Base-by-base conservation (phyloP, 2,888 invertebrate genomes). In the Macaria liturata region DNA sequence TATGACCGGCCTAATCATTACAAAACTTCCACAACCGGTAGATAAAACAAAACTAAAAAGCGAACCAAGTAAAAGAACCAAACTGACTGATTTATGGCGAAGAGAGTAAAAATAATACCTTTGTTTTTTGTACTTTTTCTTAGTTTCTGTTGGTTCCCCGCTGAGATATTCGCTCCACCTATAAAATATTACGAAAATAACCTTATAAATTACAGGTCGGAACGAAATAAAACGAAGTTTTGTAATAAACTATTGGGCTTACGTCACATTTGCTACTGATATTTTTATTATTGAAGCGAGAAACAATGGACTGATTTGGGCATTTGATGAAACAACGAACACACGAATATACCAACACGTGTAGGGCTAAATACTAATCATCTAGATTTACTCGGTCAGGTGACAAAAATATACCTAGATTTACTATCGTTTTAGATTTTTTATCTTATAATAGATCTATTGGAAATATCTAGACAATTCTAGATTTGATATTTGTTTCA, bases 131-230 rank as follows among this genome's bases (percentile, higher is more conserved):
- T 42, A 42, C 61, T 66, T 66, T 64, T 60, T 42, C n/a, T 8
- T 42, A 42, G 42, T 42, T 42, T 42, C 8, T 49, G 59, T 50
- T 32, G 48, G 46, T 30, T 53, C 59, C 59, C 64, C 61, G 62
- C 61, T 34, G 61, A 40, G 54, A 49, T 50, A 57, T 54, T 51
- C 53, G 60, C 51, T 54, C 48, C 65, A 55, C 65, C 64, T 68
- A 51, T 64, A 57, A 62, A 62, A 61, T 65, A 68, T 64, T 59
- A 65, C 64, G 52, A 63, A 64, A 62, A 65, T 65, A 65, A 66
- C 55, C 48, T 57, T 54, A 65, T 64, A 61, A 62, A 62, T 62
- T 62, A 59, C 54, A 49, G 49, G 51, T 49, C 44, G 54, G 49
- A 59, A 43, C 46, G 46, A 61, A 55, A 59, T 59, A 62, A 61